Conservation (phyloP, 92 coral and sea anemone genomes). For the Montipora capitata region DNA sequence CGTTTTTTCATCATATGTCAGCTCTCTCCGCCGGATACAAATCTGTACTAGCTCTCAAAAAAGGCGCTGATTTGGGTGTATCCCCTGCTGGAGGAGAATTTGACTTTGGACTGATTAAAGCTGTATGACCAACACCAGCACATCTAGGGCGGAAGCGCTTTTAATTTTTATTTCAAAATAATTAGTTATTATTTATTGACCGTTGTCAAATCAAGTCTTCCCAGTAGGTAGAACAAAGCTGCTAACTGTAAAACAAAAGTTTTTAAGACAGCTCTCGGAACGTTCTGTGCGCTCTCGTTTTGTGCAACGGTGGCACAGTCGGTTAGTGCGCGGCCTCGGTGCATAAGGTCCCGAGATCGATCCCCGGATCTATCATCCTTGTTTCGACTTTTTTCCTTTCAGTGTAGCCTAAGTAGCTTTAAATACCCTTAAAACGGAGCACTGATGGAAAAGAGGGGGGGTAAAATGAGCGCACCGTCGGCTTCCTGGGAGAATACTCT, state of each 20-base stretch:
- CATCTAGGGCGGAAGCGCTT: background rate
- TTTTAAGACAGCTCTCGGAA: too few species aligned
- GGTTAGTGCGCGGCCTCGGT: too few species aligned
- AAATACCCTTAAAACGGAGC: too few species aligned
- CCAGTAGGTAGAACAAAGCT: background rate
- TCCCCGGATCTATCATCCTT: too few species aligned
- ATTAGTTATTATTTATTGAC: constrained; percentile 27
- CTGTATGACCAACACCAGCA: constrained; percentile 55
- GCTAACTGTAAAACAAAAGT: background rate
- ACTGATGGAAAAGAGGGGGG: too few species aligned
- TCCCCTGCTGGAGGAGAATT: constrained; percentile 71
- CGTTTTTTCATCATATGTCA: constrained; percentile 97
- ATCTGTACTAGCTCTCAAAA: constrained; percentile 93
- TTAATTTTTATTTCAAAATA: background rate
- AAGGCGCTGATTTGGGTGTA: constrained; percentile 84
- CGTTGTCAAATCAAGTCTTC: background rate
- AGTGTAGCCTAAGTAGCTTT: too few species aligned
- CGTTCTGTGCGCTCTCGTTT: too few species aligned
- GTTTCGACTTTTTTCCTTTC: too few species aligned
- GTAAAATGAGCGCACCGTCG: too few species aligned
- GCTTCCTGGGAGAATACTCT: too few species aligned
- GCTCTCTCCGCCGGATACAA: constrained; percentile 98
- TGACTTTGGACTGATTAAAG: constrained; percentile 84
- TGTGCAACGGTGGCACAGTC: too few species aligned
- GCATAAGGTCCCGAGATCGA: too few species aligned